Base-by-base conservation (phyloP, 2,113 vertebrate species). In the Pachypanchax playfairii region DNA sequence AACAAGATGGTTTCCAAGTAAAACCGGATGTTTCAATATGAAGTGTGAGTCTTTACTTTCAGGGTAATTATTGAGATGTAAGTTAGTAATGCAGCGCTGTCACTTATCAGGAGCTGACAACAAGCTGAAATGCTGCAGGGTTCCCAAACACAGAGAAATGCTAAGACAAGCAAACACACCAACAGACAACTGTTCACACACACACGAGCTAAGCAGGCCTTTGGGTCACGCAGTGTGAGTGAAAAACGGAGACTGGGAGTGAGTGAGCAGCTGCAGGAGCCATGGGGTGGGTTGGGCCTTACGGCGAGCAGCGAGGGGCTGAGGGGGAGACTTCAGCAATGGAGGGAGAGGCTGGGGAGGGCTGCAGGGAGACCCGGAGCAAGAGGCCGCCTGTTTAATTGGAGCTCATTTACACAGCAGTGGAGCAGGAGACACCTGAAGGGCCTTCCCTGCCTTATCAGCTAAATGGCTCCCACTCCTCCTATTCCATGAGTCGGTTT, bases 351-450 rank as follows among this genome's bases (percentile, higher is more conserved):
- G 76, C 78, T 75, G 73, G 60, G 79, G 76, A 72, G 67, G 73
- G 78, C 75, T 79, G 83, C 51, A 69, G 83, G 78, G 86, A 82
- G 87, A 88, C 79, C 83, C 69, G 59, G 79, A 87, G 84, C 85
- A 73, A 82, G 71, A 77, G 87, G 80, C 87, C 82, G 83, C 84
- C 76, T 86, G 79, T 88, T 91, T 92, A 92, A 91, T 89, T 92
- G 90, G 91, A 88, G 87, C 90, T 91, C 90, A 87, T 91, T 92
- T 91, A 89, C 88, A 83, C 87, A 80, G 87, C 87, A 84, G 87
- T 85, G 78, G 85, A 79, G 83, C 87, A 80, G 77, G 85, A 89
- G 86, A 88, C 86, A 90, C 81, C 90, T 88, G 87, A 86, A 90
- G 90, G 87, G 82, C 85, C 85, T 84, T 81, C 82, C 73, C 83